Percentiles rank a stretch among this genome's conserved stretches.
These are phyloP conservation scores for Sturmia bella DNA, from an alignment of 2,888 invertebrate species.

Conservation along the genomic window DNA sequence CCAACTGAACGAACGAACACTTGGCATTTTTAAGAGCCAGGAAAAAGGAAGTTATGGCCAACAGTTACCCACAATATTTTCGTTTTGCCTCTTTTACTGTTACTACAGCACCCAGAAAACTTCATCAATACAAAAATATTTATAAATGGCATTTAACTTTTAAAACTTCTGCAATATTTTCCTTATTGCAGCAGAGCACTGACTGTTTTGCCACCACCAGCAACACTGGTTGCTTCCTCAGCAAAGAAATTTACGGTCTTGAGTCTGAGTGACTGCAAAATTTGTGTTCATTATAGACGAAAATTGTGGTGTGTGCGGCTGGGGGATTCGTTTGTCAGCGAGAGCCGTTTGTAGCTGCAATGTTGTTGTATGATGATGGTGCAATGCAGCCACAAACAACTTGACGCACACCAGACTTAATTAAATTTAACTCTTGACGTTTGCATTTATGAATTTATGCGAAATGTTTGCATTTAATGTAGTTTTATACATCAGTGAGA, in stretches of 20 bases:
- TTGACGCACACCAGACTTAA: conserved; percentile 61
- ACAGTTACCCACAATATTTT: conserved; percentile 10
- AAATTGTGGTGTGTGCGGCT: neutral
- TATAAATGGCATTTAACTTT: conserved; percentile 20
- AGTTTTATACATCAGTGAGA: conserved; percentile 22
- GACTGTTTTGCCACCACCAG: neutral
- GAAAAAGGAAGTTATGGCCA: conserved; percentile 46
- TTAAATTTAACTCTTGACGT: conserved; percentile 68
- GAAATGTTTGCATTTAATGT: conserved; percentile 55
- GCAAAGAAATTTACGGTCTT: neutral
- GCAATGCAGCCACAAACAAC: conserved; percentile 52
- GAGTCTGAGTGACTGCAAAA: neutral
- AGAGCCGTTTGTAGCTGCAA: neutral
- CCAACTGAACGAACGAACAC: neutral
- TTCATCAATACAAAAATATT: neutral
- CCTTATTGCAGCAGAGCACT: neutral
- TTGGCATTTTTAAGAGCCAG: neutral
- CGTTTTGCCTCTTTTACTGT: neutral
- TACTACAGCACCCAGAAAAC: neutral
- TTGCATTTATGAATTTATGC: conserved; percentile 66
- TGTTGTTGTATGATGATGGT: conserved; percentile 23
- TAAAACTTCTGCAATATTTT: conserved; percentile 28
- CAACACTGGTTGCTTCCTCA: neutral
- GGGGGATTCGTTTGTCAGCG: neutral
- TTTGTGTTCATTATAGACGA: no score